A percentile compares a stretch with the other conserved stretches of the same genome.
These are phyloP conservation scores for Pseudolycoriella hygida DNA, from an alignment of 2,888 invertebrate species.

Conservation along the genomic window DNA sequence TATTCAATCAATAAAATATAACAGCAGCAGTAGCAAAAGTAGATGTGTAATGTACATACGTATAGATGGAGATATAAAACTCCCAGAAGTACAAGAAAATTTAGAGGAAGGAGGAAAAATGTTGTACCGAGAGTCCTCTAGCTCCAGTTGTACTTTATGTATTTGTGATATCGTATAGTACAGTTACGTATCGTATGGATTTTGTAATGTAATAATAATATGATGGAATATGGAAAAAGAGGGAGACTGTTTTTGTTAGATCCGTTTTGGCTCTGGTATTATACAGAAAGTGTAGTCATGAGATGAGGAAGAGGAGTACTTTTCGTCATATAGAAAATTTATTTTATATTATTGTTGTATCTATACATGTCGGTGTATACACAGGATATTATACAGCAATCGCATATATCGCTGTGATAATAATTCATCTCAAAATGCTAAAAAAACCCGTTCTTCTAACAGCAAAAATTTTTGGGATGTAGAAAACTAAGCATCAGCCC, in stretches of 20 bases:
- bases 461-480: no score
- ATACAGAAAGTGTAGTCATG: no score
- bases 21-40: slow-evolving; percentile 1
- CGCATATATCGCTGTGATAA: neutral
- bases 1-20: slow-evolving; percentile 13
- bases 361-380: no score
- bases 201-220: slow-evolving; percentile 1
- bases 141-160: slow-evolving; percentile 1
- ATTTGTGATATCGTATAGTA: no score
- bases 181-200: neutral
- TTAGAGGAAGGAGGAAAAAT: neutral
- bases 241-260: slow-evolving; percentile 1
- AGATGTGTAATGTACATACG: neutral
- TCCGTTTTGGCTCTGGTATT: neutral
- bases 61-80: neutral
- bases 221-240: slow-evolving; percentile 1
- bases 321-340: no score
- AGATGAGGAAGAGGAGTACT: no score
- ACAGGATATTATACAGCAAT: neutral
- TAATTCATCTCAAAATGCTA: neutral
- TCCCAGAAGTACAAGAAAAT: neutral
- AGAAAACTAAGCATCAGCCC: neutral
- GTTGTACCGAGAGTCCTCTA: slow-evolving; percentile 1
- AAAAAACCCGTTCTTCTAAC: no score
- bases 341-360: no score